Percentiles rank a stretch among this genome's conserved stretches.
Conservation (phyloP, 2,888 invertebrate species). For the Trichogramma dendrolimi region DNA sequence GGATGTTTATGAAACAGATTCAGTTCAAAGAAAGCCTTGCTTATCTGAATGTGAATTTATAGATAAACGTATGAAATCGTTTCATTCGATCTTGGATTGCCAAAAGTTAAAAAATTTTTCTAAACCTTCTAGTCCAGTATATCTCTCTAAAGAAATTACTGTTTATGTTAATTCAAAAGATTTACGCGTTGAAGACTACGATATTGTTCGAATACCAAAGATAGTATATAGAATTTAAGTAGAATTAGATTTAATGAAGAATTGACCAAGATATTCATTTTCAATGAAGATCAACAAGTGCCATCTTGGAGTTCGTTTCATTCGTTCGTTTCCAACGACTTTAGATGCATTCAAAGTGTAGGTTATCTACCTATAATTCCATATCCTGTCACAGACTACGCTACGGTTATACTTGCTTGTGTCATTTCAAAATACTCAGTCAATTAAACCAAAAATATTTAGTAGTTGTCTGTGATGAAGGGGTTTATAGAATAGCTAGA, state of each 20-base stretch:
- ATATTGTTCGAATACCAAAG: too few species aligned
- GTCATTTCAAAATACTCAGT: conserved; percentile 17
- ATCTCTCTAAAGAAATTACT: too few species aligned
- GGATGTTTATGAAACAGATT: too few species aligned
- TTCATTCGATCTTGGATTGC: background rate
- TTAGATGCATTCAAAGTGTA: conserved; percentile 1
- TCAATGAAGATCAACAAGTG: background rate
- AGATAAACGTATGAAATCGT: conserved; percentile 4
- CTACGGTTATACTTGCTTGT: conserved; percentile 21
- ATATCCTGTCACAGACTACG: conserved; percentile 13
- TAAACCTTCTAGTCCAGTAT: too few species aligned
- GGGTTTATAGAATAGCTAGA: conserved; percentile 15
- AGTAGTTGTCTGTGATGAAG: conserved; percentile 19
- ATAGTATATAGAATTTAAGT: too few species aligned
- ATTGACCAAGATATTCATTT: too few species aligned
- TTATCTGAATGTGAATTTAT: too few species aligned
- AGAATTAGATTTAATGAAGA: too few species aligned
- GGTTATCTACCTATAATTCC: conserved; percentile 21
- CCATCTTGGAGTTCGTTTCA: conserved; percentile 9
- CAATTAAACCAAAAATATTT: conserved; percentile 16
- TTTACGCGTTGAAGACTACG: too few species aligned
- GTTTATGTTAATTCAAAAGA: too few species aligned
- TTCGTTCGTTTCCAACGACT: background rate
- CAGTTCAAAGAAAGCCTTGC: too few species aligned
- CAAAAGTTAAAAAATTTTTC: too few species aligned